Conservation (phyloP, 2,888 invertebrate species). For the Auanema freiburgensis region DNA sequence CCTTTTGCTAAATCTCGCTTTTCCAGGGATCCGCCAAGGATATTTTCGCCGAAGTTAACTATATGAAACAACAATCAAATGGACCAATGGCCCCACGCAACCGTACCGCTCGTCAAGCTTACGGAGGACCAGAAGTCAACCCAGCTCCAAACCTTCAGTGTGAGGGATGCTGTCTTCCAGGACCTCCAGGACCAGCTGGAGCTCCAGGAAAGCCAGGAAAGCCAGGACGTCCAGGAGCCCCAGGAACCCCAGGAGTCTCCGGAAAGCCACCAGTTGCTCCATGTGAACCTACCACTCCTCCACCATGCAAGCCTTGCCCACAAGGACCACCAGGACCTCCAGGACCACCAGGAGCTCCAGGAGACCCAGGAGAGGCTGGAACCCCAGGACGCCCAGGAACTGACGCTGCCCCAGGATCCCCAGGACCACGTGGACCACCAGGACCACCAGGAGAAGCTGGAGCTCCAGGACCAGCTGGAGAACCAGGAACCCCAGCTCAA, state of each 20-base stretch:
- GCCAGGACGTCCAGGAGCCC: conserved; percentile 56
- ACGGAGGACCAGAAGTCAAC: conserved; percentile 38
- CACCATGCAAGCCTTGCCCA: conserved; percentile 54
- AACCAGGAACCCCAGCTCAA: conserved; percentile 51
- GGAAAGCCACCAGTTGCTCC: conserved; percentile 45
- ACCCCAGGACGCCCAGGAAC: conserved; percentile 34
- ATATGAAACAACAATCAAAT: conserved; percentile 45
- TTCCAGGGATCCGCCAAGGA: conserved; percentile 60
- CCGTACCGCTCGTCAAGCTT: conserved; percentile 54
- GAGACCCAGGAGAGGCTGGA: conserved; percentile 41
- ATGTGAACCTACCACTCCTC: conserved; percentile 49
- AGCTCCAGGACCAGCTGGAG: conserved; percentile 49
- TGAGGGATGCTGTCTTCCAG: conserved; percentile 52
- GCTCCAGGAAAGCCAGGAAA: conserved; percentile 38
- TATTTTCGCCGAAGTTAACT: conserved; percentile 57
- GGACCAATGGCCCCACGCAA: conserved; percentile 47
- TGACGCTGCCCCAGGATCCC: conserved; percentile 51
- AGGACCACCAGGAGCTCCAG: conserved; percentile 52
- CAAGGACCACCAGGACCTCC: conserved; percentile 55
- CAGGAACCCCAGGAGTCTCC: conserved; percentile 47
- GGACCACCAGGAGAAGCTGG: conserved; percentile 49
- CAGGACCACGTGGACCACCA: conserved; percentile 50
- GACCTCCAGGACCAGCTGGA: conserved; percentile 60
- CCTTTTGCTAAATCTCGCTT: no score
- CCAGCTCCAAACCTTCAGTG: conserved; percentile 44